Conservation (phyloP, 2,888 invertebrate genomes). For the Copidosoma aretas region DNA sequence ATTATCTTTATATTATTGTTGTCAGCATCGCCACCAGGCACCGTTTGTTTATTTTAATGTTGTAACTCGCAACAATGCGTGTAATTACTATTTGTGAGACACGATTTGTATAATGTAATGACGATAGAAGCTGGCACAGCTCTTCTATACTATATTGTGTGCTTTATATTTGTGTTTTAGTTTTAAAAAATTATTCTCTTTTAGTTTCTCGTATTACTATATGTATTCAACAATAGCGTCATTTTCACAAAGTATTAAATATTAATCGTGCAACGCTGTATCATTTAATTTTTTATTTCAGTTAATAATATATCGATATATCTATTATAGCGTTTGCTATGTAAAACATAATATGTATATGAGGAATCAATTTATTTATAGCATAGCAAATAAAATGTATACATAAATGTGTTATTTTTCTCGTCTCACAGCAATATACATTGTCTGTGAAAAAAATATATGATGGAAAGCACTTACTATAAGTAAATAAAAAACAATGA, state of each 20-base stretch:
- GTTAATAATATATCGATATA: no score
- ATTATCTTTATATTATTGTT: slow-evolving; percentile 38
- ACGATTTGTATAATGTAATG: neutral
- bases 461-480: no score
- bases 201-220: slow-evolving; percentile 32
- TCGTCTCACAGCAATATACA: slow-evolving; percentile 14
- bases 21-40: slow-evolving; percentile 57
- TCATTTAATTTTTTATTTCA: slow-evolving; percentile 19
- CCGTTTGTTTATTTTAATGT: slow-evolving; percentile 45
- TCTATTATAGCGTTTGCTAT: no score
- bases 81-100: neutral
- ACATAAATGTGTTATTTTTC: slow-evolving; percentile 12
- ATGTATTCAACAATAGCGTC: slow-evolving; percentile 14
- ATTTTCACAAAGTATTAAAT: slow-evolving; percentile 11
- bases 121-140: no score
- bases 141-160: no score
- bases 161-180: neutral
- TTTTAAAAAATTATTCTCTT: slow-evolving; percentile 20
- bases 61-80: neutral
- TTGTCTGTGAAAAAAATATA: slow-evolving; percentile 6
- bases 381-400: no score
- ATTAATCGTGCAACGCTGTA: slow-evolving; percentile 39
- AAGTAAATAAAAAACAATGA: no score
- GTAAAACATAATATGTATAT: slow-evolving; percentile 21
- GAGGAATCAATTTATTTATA: slow-evolving; percentile 37